Conservation (phyloP, 2,797 vertebrate genomes). For the Peromyscus eremicus region DNA sequence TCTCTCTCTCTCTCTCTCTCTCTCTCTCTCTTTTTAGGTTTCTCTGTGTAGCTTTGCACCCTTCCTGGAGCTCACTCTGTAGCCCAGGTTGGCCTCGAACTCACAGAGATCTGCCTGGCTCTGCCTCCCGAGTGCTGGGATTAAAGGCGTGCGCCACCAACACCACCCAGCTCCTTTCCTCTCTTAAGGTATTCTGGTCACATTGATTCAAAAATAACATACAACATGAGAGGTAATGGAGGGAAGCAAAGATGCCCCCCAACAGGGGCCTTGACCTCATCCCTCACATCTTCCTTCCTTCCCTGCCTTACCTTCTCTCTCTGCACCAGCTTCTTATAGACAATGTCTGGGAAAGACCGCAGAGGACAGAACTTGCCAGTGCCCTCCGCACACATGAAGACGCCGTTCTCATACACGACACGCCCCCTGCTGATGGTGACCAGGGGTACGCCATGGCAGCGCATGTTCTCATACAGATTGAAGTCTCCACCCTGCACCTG, state of each 20-base stretch:
- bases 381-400: slow-evolving; percentile 97
- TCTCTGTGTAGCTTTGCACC: too few species aligned
- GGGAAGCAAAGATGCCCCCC: background rate
- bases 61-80: too few species aligned
- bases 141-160: too few species aligned
- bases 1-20: too few species aligned
- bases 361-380: slow-evolving; percentile 97
- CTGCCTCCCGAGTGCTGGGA: too few species aligned
- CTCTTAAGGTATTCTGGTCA: background rate
- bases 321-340: slow-evolving; percentile 99
- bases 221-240: background rate
- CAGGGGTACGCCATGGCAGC: slow-evolving; percentile 95
- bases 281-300: accelerated
- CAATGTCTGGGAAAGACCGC: slow-evolving; percentile 96
- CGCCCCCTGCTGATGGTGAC: slow-evolving; percentile 97
- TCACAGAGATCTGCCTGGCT: too few species aligned
- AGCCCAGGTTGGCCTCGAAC: too few species aligned
- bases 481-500: slow-evolving; percentile 97
- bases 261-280: too few species aligned
- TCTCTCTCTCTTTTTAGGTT: too few species aligned
- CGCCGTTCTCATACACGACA: slow-evolving; percentile 96
- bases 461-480: slow-evolving; percentile 97
- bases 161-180: background rate
- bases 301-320: slow-evolving; percentile 93
- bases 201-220: background rate